Conservation (phyloP, 2,888 invertebrate genomes). For the Pinctada fucata region DNA sequence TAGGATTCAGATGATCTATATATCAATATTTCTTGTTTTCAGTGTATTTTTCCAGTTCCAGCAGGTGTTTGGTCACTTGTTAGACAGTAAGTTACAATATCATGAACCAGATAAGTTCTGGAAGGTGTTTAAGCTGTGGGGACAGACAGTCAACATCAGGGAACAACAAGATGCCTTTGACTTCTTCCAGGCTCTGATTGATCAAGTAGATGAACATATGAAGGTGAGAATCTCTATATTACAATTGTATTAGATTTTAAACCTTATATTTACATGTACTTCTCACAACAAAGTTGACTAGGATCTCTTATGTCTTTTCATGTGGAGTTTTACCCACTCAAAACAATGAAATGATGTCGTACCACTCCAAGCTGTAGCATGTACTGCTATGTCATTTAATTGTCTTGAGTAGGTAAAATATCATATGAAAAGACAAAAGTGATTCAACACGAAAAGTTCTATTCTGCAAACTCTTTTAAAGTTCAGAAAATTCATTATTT, state of each 20-base stretch:
- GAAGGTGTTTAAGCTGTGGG: conserved; percentile 79
- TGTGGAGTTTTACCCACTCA: too few species aligned
- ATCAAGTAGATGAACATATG: conserved; percentile 79
- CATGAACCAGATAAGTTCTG: conserved; percentile 79
- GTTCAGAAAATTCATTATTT: too few species aligned
- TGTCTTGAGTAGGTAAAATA: too few species aligned
- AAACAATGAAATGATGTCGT: too few species aligned
- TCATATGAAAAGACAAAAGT: too few species aligned
- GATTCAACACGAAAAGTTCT: too few species aligned
- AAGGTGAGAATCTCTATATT: conserved; percentile 63
- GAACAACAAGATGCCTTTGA: conserved; percentile 80
- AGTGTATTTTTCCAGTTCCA: conserved; percentile 78
- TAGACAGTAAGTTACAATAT: conserved; percentile 78
- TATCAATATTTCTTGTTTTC: conserved; percentile 8
- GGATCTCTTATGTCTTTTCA: too few species aligned
- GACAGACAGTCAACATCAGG: conserved; percentile 79
- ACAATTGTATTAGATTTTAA: not conserved
- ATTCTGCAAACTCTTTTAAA: too few species aligned
- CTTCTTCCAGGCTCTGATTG: conserved; percentile 79
- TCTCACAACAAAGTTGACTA: too few species aligned
- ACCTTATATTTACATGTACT: not conserved
- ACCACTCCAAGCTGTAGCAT: too few species aligned
- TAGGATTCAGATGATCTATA: too few species aligned
- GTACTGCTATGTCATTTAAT: too few species aligned
- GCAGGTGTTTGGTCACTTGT: conserved; percentile 78